Percentiles rank a stretch among this genome's conserved stretches.
phyloP scores from a whole-genome alignment of 1,140 invertebrate genomes.

The Archegozetes longisetosus region DNA sequence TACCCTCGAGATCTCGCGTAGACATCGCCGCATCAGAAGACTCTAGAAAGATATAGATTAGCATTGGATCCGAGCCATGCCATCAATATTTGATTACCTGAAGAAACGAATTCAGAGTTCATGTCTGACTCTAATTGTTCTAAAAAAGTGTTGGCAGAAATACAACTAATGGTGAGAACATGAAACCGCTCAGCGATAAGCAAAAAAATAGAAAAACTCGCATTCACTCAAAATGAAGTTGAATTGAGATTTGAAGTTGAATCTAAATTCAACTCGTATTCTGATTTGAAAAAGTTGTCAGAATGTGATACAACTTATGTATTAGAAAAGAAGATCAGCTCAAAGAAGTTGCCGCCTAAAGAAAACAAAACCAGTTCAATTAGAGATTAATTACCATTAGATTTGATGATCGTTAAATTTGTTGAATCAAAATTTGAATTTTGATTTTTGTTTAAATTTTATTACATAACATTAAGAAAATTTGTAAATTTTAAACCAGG shows the following conservation, averaged over 20 bases:
- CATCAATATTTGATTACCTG: background rate
- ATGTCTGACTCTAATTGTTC: background rate
- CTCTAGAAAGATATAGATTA: constrained; percentile 36
- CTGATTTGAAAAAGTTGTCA: too few relatives aligned
- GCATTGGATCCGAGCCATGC: too few relatives aligned
- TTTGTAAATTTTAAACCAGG: too few relatives aligned
- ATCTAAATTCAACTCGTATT: too few relatives aligned
- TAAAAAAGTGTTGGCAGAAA: background rate
- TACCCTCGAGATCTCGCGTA: constrained; percentile 40
- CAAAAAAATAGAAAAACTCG: background rate
- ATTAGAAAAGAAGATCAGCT: background rate
- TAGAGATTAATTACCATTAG: background rate
- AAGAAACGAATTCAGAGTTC: background rate
- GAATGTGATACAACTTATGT: background rate
- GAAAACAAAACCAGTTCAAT: background rate
- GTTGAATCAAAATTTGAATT: too few relatives aligned
- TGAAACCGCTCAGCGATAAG: background rate
- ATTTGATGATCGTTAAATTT: too few relatives aligned
- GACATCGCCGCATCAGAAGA: constrained; percentile 49
- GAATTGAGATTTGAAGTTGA: background rate
- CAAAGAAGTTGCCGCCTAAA: too few relatives aligned
- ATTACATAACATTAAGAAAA: too few relatives aligned
- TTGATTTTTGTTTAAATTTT: too few relatives aligned
- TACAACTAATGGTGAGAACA: background rate
- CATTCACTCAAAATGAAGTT: background rate